Evolutionary conservation across 1,140 invertebrate genomes (phyloP).

Genomic region (Drosophila lini): DNA sequence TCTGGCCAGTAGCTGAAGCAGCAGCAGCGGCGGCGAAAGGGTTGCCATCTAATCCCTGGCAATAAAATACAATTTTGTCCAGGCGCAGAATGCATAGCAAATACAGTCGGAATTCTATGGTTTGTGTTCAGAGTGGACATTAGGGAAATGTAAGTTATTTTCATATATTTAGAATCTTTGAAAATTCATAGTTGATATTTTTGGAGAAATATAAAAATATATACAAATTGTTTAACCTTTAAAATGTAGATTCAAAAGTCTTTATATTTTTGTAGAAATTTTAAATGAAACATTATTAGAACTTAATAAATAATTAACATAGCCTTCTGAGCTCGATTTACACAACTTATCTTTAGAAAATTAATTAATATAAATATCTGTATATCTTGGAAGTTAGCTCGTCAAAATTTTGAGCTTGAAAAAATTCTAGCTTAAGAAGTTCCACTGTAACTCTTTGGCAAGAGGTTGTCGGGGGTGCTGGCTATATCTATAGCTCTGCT

Average conservation of each 20-base stretch:
- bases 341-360: no score
- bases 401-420: neutral
- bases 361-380: no score
- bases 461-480: conserved; percentile 7
- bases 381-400: neutral
- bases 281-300: no score
- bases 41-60: conserved; percentile 69
- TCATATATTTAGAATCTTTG: neutral
- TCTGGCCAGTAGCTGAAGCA: conserved; percentile 27
- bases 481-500: conserved; percentile 44
- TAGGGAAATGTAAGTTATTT: neutral
- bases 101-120: neutral
- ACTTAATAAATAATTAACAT: no score
- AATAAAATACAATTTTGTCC: conserved; percentile 77
- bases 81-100: conserved; percentile 31
- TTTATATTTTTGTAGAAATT: no score
- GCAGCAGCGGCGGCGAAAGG: conserved; percentile 45
- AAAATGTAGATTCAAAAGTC: no score
- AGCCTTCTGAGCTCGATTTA: no score
- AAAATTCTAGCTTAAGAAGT: neutral
- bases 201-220: neutral
- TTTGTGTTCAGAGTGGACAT: neutral
- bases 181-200: no score
- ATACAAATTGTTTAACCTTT: neutral
- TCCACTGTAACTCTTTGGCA: conserved; percentile 50